phyloP scores from a whole-genome alignment of 1,140 invertebrate genomes.

The Diploscapter pachys region DNA sequence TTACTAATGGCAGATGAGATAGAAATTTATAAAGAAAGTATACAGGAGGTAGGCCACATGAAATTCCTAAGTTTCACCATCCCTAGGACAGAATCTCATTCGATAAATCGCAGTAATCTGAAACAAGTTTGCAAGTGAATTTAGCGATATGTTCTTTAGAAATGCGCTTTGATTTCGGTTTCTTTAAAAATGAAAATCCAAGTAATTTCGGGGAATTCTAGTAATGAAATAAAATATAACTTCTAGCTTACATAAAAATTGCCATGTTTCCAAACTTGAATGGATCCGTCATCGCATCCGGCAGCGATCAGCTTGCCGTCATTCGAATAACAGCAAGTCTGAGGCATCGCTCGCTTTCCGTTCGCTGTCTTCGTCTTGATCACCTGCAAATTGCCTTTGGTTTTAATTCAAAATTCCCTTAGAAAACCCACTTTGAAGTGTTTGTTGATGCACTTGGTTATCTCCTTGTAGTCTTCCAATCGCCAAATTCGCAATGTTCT shows the following conservation, averaged over 20 bases:
- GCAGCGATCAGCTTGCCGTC: conserved; percentile 84
- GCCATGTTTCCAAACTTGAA: conserved; percentile 95
- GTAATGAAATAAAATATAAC: conserved; percentile 7
- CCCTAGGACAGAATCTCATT: no score
- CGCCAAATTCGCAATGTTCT: conserved; percentile 86
- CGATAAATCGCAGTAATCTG: no score
- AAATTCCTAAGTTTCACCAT: no score
- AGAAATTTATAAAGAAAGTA: no score
- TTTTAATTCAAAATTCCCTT: background rate
- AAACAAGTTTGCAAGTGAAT: no score
- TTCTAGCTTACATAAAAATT: conserved; percentile 64
- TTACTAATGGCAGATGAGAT: no score
- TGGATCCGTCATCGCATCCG: conserved; percentile 88
- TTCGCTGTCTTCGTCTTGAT: conserved; percentile 84
- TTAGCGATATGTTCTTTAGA: no score
- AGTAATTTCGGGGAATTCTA: background rate
- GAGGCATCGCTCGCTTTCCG: conserved; percentile 83
- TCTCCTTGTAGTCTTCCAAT: conserved; percentile 69
- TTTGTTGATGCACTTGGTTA: conserved; percentile 61
- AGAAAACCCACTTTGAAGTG: conserved; percentile 67
- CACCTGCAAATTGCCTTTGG: conserved; percentile 4
- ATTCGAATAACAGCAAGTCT: conserved; percentile 75
- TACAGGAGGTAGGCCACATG: no score
- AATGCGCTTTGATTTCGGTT: no score
- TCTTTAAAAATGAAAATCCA: background rate